These are phyloP conservation scores for Stratiomys singularior DNA, from an alignment of 2,888 invertebrate species.

Conservation along the genomic window DNA sequence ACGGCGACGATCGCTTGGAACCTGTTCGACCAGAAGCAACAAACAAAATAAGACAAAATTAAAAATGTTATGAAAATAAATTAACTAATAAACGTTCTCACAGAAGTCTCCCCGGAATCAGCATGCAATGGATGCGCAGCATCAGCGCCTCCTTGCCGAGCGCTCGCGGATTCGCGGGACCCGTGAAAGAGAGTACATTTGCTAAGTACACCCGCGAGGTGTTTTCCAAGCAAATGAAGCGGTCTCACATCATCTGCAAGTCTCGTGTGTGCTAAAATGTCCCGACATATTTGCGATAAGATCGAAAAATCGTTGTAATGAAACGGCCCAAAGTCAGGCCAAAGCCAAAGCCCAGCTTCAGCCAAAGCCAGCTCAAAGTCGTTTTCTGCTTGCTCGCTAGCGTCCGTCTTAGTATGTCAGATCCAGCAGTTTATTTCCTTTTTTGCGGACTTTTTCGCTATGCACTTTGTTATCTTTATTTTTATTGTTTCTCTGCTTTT, in stretches of 20 bases:
- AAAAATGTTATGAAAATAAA: conserved; percentile 23
- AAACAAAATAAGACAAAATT: background rate
- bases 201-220: conserved; percentile 42
- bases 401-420: conserved; percentile 18
- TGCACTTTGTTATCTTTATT: background rate
- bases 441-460: background rate
- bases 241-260: conserved; percentile 22
- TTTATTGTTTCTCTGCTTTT: background rate
- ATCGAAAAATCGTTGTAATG: conserved; percentile 33
- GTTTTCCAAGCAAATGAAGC: conserved; percentile 43
- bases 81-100: conserved; percentile 24
- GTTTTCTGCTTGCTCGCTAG: background rate
- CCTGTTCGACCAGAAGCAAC: conserved; percentile 5
- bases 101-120: conserved; percentile 28
- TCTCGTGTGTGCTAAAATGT: conserved; percentile 40
- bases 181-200: background rate
- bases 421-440: background rate
- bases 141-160: background rate
- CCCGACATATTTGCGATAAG: conserved; percentile 45
- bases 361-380: background rate
- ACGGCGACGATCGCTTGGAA: background rate
- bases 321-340: background rate
- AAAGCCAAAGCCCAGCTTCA: conserved; percentile 14
- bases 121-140: background rate
- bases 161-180: background rate